Evolutionary conservation across 2,113 vertebrate genomes (phyloP), one percentile per base, ranked within the genome.

Genomic region (Pandion haliaetus): DNA sequence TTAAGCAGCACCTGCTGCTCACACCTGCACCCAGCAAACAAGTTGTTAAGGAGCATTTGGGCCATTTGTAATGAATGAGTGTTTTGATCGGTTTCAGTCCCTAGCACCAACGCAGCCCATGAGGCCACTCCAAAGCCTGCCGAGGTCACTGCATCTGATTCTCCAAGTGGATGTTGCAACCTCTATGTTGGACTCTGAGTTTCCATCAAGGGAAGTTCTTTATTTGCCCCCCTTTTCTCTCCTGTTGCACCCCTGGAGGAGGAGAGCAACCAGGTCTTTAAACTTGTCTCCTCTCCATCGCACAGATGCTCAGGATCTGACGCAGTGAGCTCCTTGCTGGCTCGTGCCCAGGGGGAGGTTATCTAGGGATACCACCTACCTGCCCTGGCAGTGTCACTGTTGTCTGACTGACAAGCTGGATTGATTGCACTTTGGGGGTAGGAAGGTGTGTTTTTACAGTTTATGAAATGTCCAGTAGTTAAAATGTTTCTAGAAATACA

Each of bases 401-500:
- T 88, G 32, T 77, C 90, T 76, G 80, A 86, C 90, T 3, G 4
- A 87, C 58, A 38, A 45, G 52, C 69, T 69, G 83, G 31, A 89
- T 25, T 45, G 42, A 58, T 86, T 59, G 66, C 36, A n/a, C 79
- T 96, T 72, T 85, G 78, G 21, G 87, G 70, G 49, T 77, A 80
- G 63, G 71, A 88, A 72, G 49, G 79, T 89, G 96, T 92, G 54
- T 95, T 97, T 96, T 90, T 95, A 97, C 4, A 24, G 73, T 96
- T 96, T 93, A 86, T 91, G 84, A 78, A 86, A 77, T 10, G 57
- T 81, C 73, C 74, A 36, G 76, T 88, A 92, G 88, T 86, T 96
- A 69, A 83, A 95, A 87, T 59, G 94, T 97, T 97, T 96, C 72
- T 96, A 90, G 81, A 97, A 96, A 91, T 17, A 79, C 65, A 74